A percentile compares a stretch with the other conserved stretches of the same genome.
These are phyloP conservation scores for Drosophila diplacantha DNA, from an alignment of 2,888 invertebrate genomes.

Conservation along the genomic window DNA sequence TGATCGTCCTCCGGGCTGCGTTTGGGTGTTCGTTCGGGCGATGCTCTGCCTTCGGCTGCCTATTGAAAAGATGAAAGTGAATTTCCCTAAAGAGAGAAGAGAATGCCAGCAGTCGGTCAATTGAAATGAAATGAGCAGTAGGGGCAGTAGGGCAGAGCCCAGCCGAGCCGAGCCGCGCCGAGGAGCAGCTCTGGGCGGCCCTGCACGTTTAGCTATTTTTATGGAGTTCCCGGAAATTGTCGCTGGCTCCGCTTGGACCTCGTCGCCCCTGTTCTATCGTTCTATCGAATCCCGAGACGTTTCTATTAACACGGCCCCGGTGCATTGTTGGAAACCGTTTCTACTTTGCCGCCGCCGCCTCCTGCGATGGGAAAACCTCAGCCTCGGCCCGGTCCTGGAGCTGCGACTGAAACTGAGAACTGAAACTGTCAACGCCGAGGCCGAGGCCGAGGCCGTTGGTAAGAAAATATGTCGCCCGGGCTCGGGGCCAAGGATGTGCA, in stretches of 20 bases:
- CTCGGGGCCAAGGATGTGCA: constrained; percentile 51
- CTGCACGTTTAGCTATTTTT: constrained; percentile 68
- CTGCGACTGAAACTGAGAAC: constrained; percentile 5
- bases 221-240: constrained; percentile 67
- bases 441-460: constrained; percentile 3
- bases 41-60: constrained; percentile 27
- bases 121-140: constrained; percentile 52
- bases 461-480: constrained; percentile 31
- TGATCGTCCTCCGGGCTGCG: constrained; percentile 43
- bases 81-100: not conserved
- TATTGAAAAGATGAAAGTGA: constrained; percentile 69
- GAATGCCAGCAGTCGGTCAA: constrained; percentile 52
- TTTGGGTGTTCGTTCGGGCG: constrained; percentile 14
- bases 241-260: constrained; percentile 41
- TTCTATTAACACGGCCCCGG: constrained; percentile 62
- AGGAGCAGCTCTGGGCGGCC: constrained; percentile 62
- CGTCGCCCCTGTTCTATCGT: constrained; percentile 16
- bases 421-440: constrained; percentile 54
- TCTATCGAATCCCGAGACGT: constrained; percentile 47
- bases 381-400: not conserved
- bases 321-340: constrained; percentile 56
- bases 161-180: not conserved
- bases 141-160: not conserved
- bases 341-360: constrained; percentile 61
- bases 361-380: constrained; percentile 43